phyloP scores from a whole-genome alignment of 2,113 vertebrate genomes.

The Micromys minutus region DNA sequence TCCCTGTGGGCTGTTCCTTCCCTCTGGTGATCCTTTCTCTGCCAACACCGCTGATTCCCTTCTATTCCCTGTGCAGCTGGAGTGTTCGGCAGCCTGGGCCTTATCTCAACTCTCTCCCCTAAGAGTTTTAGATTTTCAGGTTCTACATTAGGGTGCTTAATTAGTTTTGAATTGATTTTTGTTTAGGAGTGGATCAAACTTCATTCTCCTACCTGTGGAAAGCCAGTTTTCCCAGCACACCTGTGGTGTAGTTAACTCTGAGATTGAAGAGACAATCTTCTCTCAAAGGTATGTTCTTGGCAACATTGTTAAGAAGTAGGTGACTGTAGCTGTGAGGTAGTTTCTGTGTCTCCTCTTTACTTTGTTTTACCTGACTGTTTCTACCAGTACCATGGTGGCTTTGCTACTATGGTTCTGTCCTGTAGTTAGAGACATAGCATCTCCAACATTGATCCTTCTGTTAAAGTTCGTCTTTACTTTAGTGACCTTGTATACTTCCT shows the following conservation, averaged over 20 bases:
- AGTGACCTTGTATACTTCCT: not conserved
- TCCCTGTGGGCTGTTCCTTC: not conserved
- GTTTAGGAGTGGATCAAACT: too few relatives aligned
- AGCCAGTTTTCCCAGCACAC: not conserved
- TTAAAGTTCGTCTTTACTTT: not conserved
- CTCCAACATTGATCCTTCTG: not conserved
- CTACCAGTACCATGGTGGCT: not conserved
- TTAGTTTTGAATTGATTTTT: not conserved
- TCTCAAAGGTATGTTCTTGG: not conserved
- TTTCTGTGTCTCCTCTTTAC: not conserved
- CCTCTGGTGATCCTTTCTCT: not conserved
- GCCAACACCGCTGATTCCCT: too few relatives aligned
- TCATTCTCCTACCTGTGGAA: not conserved
- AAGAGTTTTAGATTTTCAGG: not conserved
- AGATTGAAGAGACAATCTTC: not conserved
- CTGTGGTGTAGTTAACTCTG: not conserved
- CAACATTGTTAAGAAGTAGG: not conserved
- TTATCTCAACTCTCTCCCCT: too few relatives aligned
- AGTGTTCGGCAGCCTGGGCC: not conserved
- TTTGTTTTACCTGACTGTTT: not conserved
- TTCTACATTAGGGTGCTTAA: not conserved
- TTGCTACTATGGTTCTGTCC: not conserved
- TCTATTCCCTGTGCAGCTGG: not conserved
- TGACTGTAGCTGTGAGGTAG: not conserved
- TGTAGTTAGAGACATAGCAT: not conserved